phyloP scores from a whole-genome alignment of 2,888 invertebrate species.

The Cataglyphis livida region DNA sequence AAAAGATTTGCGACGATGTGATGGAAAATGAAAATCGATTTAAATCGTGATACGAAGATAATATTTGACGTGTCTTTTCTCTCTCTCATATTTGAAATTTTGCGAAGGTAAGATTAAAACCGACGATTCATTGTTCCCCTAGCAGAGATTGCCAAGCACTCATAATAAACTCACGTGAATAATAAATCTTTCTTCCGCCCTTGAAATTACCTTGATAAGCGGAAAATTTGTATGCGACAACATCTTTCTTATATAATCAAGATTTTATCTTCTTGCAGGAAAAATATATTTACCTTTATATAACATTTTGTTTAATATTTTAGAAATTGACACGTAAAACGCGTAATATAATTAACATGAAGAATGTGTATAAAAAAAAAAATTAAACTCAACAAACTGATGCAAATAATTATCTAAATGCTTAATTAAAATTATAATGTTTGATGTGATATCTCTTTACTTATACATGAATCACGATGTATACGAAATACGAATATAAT shows the following conservation, averaged over 20 bases:
- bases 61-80: not conserved
- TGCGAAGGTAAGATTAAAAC: constrained; percentile 59
- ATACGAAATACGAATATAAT: not conserved
- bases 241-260: not conserved
- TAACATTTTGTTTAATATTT: not conserved
- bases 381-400: not conserved
- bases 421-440: constrained; percentile 16
- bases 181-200: constrained; percentile 55
- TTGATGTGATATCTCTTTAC: not conserved
- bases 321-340: not conserved
- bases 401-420: not conserved
- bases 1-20: constrained; percentile 12
- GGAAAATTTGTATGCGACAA: constrained; percentile 13
- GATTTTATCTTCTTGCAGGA: not conserved
- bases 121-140: constrained; percentile 43
- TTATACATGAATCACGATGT: not conserved
- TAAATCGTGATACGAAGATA: constrained; percentile 47
- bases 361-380: not conserved
- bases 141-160: constrained; percentile 57
- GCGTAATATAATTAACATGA: not conserved
- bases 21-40: constrained; percentile 63
- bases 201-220: constrained; percentile 47
- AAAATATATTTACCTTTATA: not conserved
- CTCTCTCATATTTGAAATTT: constrained; percentile 57
- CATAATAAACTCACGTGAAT: constrained; percentile 59